Conservation (phyloP, 2,888 invertebrate species). For the Lithosia quadra region DNA sequence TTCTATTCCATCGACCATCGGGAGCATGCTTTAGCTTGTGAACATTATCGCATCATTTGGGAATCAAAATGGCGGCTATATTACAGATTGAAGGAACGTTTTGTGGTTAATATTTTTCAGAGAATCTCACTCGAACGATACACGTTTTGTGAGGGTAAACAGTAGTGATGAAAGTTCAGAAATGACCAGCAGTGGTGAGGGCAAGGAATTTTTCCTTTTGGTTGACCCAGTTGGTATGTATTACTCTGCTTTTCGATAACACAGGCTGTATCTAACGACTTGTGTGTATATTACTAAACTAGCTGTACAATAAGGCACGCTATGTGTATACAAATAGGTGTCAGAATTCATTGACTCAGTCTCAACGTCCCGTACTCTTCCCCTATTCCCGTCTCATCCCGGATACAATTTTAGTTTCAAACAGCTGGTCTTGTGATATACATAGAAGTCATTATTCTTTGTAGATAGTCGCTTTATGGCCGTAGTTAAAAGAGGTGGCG, state of each 20-base stretch:
- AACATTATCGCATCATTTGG: conserved; percentile 42
- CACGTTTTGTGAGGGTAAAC: conserved; percentile 72
- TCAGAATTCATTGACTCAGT: background rate
- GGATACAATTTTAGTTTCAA: background rate
- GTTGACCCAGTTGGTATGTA: conserved; percentile 78
- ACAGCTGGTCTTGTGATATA: conserved; percentile 16
- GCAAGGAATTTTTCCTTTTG: conserved; percentile 77
- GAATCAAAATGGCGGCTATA: conserved; percentile 39
- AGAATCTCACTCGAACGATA: conserved; percentile 29
- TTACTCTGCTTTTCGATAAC: conserved; percentile 51
- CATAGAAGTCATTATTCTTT: conserved; percentile 26
- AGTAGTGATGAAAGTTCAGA: conserved; percentile 77
- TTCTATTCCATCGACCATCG: conserved; percentile 51
- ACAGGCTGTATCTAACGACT: conserved; percentile 34
- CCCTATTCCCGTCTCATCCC: background rate
- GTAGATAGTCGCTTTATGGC: conserved; percentile 34
- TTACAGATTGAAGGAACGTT: conserved; percentile 48
- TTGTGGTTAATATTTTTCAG: conserved; percentile 61
- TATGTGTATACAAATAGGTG: background rate
- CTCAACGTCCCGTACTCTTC: background rate
- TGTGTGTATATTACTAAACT: background rate
- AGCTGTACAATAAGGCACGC: background rate
- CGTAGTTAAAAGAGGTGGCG: conserved; percentile 39
- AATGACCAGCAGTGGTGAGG: conserved; percentile 69
- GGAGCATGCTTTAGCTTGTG: conserved; percentile 58